Evolutionary conservation across 2,113 vertebrate genomes (phyloP).

Genomic region (Aptenodytes patagonicus): DNA sequence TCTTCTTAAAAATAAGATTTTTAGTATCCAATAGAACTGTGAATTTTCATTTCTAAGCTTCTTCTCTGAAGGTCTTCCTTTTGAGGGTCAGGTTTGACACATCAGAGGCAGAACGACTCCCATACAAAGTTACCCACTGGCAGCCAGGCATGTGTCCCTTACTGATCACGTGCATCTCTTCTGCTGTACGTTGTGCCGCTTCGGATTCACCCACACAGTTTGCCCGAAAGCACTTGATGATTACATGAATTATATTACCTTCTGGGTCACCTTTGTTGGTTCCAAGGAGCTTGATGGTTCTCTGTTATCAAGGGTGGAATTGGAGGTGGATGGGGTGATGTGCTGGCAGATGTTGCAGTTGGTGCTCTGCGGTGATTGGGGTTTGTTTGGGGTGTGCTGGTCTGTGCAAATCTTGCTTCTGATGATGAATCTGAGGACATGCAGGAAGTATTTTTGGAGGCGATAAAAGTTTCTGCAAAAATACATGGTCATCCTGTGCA

Average conservation of each 20-base stretch:
- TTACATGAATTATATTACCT: background rate
- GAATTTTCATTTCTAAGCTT: background rate
- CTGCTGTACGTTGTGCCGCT: background rate
- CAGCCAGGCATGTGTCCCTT: background rate
- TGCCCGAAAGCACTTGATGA: background rate
- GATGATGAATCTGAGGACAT: background rate
- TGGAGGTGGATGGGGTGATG: background rate
- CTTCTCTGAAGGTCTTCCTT: background rate
- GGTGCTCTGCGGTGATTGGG: background rate
- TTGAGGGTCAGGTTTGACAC: background rate
- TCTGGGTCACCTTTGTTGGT: background rate
- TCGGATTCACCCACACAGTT: background rate
- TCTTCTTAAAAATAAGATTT: background rate
- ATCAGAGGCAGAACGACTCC: background rate
- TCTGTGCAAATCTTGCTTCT: background rate
- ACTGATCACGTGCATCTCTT: background rate
- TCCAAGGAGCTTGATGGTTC: background rate
- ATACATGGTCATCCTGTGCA: background rate
- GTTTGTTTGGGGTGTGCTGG: background rate
- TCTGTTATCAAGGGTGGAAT: background rate
- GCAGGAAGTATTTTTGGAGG: background rate
- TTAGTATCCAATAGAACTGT: background rate
- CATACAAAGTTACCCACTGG: background rate
- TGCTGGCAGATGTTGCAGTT: background rate
- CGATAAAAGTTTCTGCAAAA: background rate